phyloP scores from a whole-genome alignment of 2,888 invertebrate species.

The Patella depressa region DNA sequence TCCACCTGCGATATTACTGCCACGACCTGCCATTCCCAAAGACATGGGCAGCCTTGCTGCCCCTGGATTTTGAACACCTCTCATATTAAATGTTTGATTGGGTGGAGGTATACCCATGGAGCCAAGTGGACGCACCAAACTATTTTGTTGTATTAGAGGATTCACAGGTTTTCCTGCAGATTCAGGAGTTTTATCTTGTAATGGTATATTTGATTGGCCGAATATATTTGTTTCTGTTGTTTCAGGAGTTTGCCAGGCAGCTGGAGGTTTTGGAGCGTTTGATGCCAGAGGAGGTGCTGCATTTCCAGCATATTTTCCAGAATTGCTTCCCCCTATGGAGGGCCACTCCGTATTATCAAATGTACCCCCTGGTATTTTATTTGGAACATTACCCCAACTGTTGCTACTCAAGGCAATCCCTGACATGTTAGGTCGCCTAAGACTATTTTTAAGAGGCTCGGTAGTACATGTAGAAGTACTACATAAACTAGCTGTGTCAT shows the following conservation, averaged over 20 bases:
- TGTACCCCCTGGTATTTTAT: background rate
- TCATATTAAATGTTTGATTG: background rate
- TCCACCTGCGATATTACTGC: background rate
- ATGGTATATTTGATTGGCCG: conserved; percentile 3
- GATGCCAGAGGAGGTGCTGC: too few species aligned
- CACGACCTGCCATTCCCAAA: background rate
- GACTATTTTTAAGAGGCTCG: conserved; percentile 25
- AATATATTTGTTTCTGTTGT: background rate
- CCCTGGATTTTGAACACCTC: background rate
- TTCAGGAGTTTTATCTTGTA: background rate
- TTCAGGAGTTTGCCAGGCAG: background rate
- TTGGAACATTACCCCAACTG: background rate
- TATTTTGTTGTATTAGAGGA: background rate
- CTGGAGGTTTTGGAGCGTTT: background rate
- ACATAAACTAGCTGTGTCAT: conserved; percentile 19
- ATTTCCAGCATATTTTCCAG: background rate
- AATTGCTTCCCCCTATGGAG: background rate
- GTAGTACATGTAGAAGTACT: background rate
- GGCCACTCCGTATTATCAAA: background rate
- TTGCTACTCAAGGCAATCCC: conserved; percentile 24
- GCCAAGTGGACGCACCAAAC: background rate
- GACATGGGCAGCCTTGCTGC: background rate
- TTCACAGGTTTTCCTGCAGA: background rate
- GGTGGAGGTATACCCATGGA: background rate
- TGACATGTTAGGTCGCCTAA: conserved; percentile 43